Base-by-base conservation (phyloP, 1,140 invertebrate species). In the Helicoverpa zea region DNA sequence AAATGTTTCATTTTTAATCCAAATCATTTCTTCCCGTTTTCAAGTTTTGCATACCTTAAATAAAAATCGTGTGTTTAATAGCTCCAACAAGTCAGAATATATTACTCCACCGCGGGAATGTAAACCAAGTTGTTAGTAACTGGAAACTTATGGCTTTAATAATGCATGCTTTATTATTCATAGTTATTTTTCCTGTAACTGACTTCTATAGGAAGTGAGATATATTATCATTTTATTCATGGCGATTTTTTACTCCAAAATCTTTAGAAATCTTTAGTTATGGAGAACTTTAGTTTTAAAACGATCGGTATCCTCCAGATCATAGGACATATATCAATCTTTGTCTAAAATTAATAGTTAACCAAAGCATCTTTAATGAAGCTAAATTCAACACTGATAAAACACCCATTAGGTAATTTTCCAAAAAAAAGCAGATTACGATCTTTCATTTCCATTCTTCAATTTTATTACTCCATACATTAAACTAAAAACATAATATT, bases 81-180 rank as follows among this genome's bases (percentile, higher is more conserved):
- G 73, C 73, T 43, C 11, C 11, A 76, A 35, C 13, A 11, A 47
- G 73, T 63, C 23, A 51, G 73, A 76, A 76, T 76, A 76, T 63
- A 76, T 76, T 76, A 63, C 58, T 47, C 35, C n/a, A 63, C 73
- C 73, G 73, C 58, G 73, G 13, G 73, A 49, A 76, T 61, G 73
- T 76, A 76, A 76, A 76, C 58, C 73, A 76, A 79, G 63, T 77
- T 66, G 75, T 79, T 79, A 68, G 76, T 68, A 79, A 70, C 76
- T 68, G 51, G 49, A 79, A 79, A 79, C 76, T 79, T 79, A 79
- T 68, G 76, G 64, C 14, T 68, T 78, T 78, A 78, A 79, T 79
- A 79, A 79, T 79, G 52, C 76, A 79, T 79, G 52, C 56, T 79
- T 79, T 79, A 68, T 77, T 64, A 63, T 52, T 18, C 59, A 63